Base-by-base conservation (phyloP, 2,113 vertebrate genomes). In the Bufo bufo region DNA sequence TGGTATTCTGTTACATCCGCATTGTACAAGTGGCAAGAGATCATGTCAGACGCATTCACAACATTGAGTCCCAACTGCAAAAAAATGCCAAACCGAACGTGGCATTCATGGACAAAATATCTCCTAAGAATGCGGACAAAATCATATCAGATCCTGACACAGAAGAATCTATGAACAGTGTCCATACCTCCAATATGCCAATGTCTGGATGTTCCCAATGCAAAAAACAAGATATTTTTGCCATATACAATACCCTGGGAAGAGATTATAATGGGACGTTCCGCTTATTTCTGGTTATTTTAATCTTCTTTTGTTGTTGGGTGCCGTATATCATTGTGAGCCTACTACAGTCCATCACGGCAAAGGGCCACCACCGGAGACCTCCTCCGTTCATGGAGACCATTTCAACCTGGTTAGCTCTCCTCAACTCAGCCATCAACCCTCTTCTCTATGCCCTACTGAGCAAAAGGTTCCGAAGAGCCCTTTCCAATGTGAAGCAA, bases 241-340 rank as follows among this genome's bases (percentile, higher is more conserved):
- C 85, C 90, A 79, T 1, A 47, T 50, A 82, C 20, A 80, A 77
- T 0, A 2, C n/a, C 66, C 79, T 75, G 58, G 49, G 47, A 78
- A 81, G 86, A 71, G 87, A 89, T 85, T 20, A 90, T 86, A 91
- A 84, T 81, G 69, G 86, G 20, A 90, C 77, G 0, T 92, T 92
- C 49, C 79, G 85, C 71, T 65, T 90, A 72, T 90, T 90, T 90
- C 79, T 91, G 78, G 90, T 84, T 59, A 92, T 87, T 90, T 91
- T 90, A 82, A 81, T 90, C 90, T 93, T 87, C 88, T 84, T 91
- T 91, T 92, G 91, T 87, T 90, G 89, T 56, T 90, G 90, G 90
- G 87, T 89, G 54, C 56, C 85, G 78, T 86, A 89, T 77, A 23
- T 88, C 78, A 89, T 20, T 13, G 84, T 56, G 91, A 33, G 77